These are phyloP conservation scores for Sebastes matsubarae DNA, from an alignment of 2,797 vertebrate genomes.

Conservation along the genomic window DNA sequence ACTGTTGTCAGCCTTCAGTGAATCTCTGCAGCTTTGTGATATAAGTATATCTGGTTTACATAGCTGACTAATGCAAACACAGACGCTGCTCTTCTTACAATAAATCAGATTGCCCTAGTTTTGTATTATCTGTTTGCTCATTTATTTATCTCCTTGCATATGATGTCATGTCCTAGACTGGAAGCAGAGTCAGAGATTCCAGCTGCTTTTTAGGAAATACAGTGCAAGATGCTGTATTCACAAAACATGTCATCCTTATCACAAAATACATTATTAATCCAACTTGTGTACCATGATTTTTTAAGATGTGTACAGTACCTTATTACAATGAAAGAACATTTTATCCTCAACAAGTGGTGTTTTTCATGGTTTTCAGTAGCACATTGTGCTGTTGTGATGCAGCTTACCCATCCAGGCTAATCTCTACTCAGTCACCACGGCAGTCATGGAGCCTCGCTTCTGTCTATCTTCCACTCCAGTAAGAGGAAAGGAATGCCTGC, in stretches of 20 bases:
- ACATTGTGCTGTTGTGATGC: constrained; percentile 21
- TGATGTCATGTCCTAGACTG: background rate
- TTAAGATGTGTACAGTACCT: background rate
- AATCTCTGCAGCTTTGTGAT: background rate
- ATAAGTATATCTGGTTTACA: constrained; percentile 11
- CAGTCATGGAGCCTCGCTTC: constrained; percentile 56
- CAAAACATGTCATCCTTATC: background rate
- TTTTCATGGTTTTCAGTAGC: constrained; percentile 7
- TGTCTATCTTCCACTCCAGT: constrained; percentile 55
- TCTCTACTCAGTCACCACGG: constrained; percentile 55
- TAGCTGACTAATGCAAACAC: background rate
- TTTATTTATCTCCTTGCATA: background rate
- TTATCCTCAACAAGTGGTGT: background rate
- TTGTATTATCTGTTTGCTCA: background rate
- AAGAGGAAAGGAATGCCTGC: constrained; percentile 70
- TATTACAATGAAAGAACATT: background rate
- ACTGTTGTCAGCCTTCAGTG: background rate
- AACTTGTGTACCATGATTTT: background rate
- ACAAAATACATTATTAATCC: background rate
- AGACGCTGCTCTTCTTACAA: background rate
- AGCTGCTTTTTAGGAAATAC: background rate
- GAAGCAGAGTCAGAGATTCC: background rate
- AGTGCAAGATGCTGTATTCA: background rate
- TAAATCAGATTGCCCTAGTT: background rate
- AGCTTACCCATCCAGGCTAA: constrained; percentile 15